phyloP scores from a whole-genome alignment of 2,888 invertebrate genomes.

The Hirtodrosophila histrioides region DNA sequence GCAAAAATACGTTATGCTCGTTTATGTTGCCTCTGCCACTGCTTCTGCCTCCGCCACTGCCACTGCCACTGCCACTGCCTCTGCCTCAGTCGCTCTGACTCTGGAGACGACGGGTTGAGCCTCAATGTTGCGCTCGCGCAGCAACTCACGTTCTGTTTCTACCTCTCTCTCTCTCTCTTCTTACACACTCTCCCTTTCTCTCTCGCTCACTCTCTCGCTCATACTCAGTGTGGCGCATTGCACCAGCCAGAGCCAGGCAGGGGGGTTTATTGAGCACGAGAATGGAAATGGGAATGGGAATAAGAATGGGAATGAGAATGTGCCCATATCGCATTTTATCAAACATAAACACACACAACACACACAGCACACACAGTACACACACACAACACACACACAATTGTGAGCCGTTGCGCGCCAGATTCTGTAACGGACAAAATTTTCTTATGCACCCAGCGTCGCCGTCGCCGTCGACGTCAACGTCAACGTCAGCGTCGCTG shows the following conservation, averaged over 20 bases:
- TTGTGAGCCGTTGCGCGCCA: conserved; percentile 54
- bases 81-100: conserved; percentile 33
- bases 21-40: conserved; percentile 69
- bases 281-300: conserved; percentile 35
- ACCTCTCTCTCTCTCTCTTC: conserved; percentile 13
- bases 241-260: conserved; percentile 53
- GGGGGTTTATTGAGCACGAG: conserved; percentile 62
- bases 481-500: conserved; percentile 1
- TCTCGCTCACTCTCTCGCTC: conserved; percentile 10
- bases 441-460: conserved; percentile 64
- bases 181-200: conserved; percentile 13
- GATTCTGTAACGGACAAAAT: conserved; percentile 79
- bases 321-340: conserved; percentile 80
- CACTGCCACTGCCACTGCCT: conserved; percentile 17
- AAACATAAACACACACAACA: conserved; percentile 70
- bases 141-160: conserved; percentile 50
- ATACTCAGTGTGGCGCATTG: conserved; percentile 26
- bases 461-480: conserved; percentile 16
- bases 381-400: conserved; percentile 22
- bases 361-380: conserved; percentile 22
- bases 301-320: conserved; percentile 57
- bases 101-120: conserved; percentile 39
- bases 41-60: conserved; percentile 30
- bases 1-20: conserved; percentile 77
- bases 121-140: conserved; percentile 57